Percentiles rank a stretch among this genome's conserved stretches.
Evolutionary conservation across 2,888 invertebrate genomes (phyloP).

Genomic region (Spodoptera littoralis): DNA sequence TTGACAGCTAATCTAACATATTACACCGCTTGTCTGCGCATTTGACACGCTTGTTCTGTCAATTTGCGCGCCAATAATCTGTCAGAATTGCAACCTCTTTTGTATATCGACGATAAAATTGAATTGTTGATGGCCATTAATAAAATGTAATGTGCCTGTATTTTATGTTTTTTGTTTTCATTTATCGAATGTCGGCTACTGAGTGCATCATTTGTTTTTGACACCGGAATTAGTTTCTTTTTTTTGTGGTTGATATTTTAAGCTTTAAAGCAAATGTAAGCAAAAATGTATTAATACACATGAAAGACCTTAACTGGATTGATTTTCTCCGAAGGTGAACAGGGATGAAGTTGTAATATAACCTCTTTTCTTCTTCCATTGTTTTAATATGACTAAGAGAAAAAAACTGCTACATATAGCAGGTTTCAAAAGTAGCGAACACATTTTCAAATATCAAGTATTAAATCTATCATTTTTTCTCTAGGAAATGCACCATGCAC

Average conservation of each 20-base stretch:
- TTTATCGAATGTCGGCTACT: slow-evolving; percentile 3
- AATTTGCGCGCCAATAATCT: slow-evolving; percentile 58
- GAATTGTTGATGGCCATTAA: slow-evolving; percentile 46
- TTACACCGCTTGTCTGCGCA: slow-evolving; percentile 51
- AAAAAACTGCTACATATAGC: too few species aligned
- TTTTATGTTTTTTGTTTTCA: slow-evolving; percentile 10
- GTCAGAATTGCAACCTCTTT: slow-evolving; percentile 43
- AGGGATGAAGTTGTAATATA: too few species aligned
- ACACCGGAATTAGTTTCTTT: slow-evolving; percentile 24
- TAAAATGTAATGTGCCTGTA: slow-evolving; percentile 29
- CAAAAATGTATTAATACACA: too few species aligned
- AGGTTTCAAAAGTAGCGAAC: too few species aligned
- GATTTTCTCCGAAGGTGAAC: too few species aligned
- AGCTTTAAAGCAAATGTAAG: neutral
- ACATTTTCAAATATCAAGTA: neutral
- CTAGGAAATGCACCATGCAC: slow-evolving; percentile 90
- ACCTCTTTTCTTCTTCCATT: too few species aligned
- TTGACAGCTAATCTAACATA: slow-evolving; percentile 55
- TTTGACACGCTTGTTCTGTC: slow-evolving; percentile 57
- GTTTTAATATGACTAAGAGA: too few species aligned
- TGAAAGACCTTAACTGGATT: too few species aligned
- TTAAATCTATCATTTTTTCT: slow-evolving; percentile 4
- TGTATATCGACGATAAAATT: slow-evolving; percentile 50
- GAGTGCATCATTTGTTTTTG: slow-evolving; percentile 22
- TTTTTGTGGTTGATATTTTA: neutral